These are phyloP conservation scores for Falco cherrug DNA, from an alignment of 2,797 vertebrate genomes.

Conservation along the genomic window DNA sequence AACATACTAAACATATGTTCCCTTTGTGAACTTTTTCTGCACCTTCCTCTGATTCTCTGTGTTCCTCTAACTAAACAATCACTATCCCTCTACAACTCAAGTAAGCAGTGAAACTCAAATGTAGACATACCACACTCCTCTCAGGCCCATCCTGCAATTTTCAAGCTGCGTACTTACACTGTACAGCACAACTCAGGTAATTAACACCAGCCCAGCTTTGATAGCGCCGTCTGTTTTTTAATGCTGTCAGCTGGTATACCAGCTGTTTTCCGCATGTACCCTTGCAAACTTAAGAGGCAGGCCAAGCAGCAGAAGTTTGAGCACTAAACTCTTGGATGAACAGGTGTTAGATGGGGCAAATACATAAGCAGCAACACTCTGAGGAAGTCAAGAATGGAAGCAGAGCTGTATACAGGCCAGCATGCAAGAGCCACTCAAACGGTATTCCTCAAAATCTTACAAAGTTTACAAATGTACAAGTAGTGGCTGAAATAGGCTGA, in stretches of 20 bases:
- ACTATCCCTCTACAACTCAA: neutral
- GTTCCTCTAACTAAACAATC: neutral
- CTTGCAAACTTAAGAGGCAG: neutral
- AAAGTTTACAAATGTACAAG: neutral
- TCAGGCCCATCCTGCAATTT: neutral
- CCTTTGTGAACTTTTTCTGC: neutral
- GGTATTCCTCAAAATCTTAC: neutral
- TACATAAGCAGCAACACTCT: neutral
- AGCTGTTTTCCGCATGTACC: neutral
- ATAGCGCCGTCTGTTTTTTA: constrained; percentile 1
- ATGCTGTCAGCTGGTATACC: neutral
- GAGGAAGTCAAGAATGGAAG: neutral
- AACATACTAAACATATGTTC: neutral
- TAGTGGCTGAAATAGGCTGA: neutral
- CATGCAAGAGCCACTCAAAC: neutral
- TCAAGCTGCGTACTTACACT: neutral
- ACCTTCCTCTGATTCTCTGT: neutral
- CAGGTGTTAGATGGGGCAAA: neutral
- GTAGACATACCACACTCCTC: neutral
- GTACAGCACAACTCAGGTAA: neutral
- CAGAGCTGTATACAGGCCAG: neutral
- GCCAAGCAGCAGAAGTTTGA: neutral
- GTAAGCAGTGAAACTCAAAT: neutral
- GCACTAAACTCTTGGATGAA: constrained; percentile 3
- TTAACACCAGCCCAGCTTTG: neutral